phyloP scores from a whole-genome alignment of 92 coral and sea anemone genomes.

The Virgularia gustaviana region DNA sequence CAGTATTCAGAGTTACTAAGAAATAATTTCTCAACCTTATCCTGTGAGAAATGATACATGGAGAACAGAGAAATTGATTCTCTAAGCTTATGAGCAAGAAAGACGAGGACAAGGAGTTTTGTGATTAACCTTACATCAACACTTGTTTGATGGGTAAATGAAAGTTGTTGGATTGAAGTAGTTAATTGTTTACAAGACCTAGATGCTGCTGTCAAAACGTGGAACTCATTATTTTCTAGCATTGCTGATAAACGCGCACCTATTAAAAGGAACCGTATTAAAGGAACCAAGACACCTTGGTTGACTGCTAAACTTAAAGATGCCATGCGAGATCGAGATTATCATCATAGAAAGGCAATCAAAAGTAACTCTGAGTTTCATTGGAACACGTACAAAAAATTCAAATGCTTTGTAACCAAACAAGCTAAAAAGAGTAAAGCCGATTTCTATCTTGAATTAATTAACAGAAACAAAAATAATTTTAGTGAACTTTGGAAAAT shows the following conservation, averaged over 20 bases:
- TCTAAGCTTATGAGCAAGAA: constrained; percentile 47
- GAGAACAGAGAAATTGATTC: constrained; percentile 50
- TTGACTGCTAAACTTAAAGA: neutral
- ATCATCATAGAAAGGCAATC: neutral
- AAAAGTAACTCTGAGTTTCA: neutral
- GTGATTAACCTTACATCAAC: constrained; percentile 43
- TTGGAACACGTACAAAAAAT: neutral
- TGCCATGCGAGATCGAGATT: constrained; percentile 5
- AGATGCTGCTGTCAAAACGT: neutral
- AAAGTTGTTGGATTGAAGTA: too few species aligned
- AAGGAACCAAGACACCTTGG: neutral
- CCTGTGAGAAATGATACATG: constrained; percentile 46
- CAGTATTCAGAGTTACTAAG: constrained; percentile 33
- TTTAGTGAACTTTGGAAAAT: neutral
- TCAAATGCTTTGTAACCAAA: neutral
- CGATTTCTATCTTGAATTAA: neutral
- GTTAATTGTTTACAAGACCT: neutral
- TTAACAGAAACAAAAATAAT: neutral
- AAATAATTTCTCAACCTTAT: constrained; percentile 30
- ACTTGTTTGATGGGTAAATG: too few species aligned
- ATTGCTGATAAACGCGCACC: constrained; percentile 9
- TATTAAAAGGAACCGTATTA: neutral
- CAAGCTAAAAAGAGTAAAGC: constrained; percentile 8
- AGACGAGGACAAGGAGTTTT: constrained; percentile 49
- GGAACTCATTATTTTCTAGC: neutral